Conservation (phyloP, 2,888 invertebrate species). For the Spodoptera exigua region DNA sequence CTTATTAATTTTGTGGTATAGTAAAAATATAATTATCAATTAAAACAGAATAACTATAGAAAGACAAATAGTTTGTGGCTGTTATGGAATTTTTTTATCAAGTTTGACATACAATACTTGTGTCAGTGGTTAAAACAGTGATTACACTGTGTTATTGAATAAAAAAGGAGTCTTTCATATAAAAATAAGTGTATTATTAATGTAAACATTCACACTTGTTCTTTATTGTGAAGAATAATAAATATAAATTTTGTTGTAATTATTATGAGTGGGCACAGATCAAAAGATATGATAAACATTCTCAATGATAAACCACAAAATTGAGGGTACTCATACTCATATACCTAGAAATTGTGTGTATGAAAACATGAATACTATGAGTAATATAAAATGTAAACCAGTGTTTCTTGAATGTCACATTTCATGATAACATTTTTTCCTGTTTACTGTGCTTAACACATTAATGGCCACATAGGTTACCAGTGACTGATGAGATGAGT, state of each 20-base stretch:
- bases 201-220: constrained; percentile 3
- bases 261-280: not conserved
- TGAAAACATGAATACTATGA: too few species aligned
- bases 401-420: too few species aligned
- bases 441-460: too few species aligned
- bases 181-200: constrained; percentile 25
- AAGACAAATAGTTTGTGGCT: not conserved
- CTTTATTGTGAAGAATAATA: constrained; percentile 8
- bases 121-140: constrained; percentile 28
- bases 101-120: constrained; percentile 23
- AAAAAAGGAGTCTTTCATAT: constrained; percentile 37
- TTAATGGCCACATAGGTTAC: too few species aligned
- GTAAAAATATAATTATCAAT: not conserved
- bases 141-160: constrained; percentile 22
- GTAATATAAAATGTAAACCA: too few species aligned
- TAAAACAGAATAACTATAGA: not conserved
- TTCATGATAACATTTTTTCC: too few species aligned
- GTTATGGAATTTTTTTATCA: constrained; percentile 29
- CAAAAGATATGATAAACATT: too few species aligned
- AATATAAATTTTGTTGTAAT: not conserved
- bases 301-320: too few species aligned
- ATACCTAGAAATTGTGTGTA: too few species aligned
- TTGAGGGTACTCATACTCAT: too few species aligned
- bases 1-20: too few species aligned
- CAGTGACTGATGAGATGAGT: too few species aligned